Evolutionary conservation across 2,888 invertebrate species (phyloP).

Genomic region (Cataglyphis rosenhaueri): DNA sequence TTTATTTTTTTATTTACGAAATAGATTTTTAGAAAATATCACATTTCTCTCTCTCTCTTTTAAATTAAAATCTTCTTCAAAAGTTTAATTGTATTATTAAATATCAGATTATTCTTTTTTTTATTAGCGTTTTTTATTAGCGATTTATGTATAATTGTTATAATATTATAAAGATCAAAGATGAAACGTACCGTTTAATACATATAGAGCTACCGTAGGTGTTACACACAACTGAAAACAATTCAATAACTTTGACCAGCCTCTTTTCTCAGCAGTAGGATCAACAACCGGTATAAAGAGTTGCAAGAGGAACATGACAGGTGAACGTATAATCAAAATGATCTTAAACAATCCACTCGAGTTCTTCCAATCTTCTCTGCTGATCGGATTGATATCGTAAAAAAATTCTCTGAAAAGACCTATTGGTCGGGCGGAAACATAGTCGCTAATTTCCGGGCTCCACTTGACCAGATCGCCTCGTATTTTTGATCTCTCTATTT

Average conservation of each 20-base stretch:
- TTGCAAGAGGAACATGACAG: slow-evolving; percentile 86
- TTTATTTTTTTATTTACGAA: not conserved
- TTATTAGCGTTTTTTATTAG: not conserved
- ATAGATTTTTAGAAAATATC: not conserved
- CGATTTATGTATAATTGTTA: slow-evolving; percentile 4
- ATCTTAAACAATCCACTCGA: slow-evolving; percentile 80
- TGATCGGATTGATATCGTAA: slow-evolving; percentile 82
- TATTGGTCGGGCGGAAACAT: slow-evolving; percentile 71
- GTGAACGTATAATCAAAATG: slow-evolving; percentile 85
- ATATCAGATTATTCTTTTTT: not conserved
- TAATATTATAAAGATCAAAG: not conserved
- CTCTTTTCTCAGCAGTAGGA: slow-evolving; percentile 85
- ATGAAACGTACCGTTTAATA: slow-evolving; percentile 80
- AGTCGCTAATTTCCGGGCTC: slow-evolving; percentile 16
- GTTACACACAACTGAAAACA: slow-evolving; percentile 86
- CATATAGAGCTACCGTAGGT: slow-evolving; percentile 84
- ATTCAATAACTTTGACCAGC: slow-evolving; percentile 88
- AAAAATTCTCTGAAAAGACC: slow-evolving; percentile 81
- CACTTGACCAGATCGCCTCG: not conserved
- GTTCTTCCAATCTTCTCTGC: slow-evolving; percentile 83
- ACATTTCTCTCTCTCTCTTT: not conserved
- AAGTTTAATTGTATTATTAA: not conserved
- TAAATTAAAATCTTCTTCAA: not conserved
- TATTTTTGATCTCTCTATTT: slow-evolving; percentile 64
- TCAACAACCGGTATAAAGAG: slow-evolving; percentile 88